phyloP scores from a whole-genome alignment of 2,797 vertebrate genomes.

The Ceyx erithaca region DNA sequence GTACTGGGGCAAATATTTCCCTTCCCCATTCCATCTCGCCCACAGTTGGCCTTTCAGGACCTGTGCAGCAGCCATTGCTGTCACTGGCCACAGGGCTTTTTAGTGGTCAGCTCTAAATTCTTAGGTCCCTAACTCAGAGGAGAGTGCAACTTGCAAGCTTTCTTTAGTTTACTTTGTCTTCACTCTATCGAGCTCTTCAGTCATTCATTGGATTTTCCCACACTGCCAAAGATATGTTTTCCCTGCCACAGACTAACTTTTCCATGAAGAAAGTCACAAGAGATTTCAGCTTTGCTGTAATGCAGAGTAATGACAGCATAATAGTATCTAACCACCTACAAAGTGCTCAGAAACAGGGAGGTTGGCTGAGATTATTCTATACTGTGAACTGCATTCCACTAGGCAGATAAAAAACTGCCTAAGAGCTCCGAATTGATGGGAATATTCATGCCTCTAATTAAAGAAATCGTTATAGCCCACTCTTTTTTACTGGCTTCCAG shows the following conservation, averaged over 20 bases:
- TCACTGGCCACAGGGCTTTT: not conserved
- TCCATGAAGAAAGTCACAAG: constrained; percentile 29
- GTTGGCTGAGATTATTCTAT: constrained; percentile 23
- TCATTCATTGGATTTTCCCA: not conserved
- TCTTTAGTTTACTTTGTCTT: not conserved
- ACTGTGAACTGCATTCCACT: constrained; percentile 21
- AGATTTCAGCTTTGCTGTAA: constrained; percentile 43
- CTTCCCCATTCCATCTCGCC: not conserved
- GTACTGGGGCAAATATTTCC: not conserved
- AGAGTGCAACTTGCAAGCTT: not conserved
- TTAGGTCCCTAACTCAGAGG: not conserved
- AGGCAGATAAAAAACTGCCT: constrained; percentile 23
- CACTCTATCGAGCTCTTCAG: not conserved
- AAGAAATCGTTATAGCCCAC: not conserved
- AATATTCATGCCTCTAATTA: constrained; percentile 48
- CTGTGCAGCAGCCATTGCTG: not conserved
- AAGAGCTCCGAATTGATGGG: constrained; percentile 15
- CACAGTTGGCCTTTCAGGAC: not conserved
- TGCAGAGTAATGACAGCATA: constrained; percentile 39
- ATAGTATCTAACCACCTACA: constrained; percentile 45
- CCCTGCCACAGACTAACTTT: not conserved
- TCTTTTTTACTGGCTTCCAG: not conserved
- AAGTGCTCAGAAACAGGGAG: constrained; percentile 30
- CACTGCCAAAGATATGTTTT: not conserved
- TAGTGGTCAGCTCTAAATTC: not conserved